Conservation (phyloP, 2,888 invertebrate genomes). For the Spodoptera exigua region DNA sequence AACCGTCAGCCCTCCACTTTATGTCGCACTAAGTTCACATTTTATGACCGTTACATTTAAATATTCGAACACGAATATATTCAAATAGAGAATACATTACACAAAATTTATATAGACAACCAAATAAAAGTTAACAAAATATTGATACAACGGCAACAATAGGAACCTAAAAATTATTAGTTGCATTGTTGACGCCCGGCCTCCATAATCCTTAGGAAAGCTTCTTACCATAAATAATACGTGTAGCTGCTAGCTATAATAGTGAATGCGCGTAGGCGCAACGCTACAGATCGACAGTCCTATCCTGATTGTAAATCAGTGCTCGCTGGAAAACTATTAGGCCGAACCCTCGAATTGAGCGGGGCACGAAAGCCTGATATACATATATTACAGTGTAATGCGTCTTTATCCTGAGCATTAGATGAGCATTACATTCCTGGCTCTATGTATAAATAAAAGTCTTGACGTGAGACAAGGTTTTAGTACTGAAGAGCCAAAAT, state of each 20-base stretch:
- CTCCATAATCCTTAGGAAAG: constrained; percentile 86
- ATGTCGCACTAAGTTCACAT: constrained; percentile 59
- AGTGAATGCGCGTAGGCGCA: constrained; percentile 83
- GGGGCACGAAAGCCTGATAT: constrained; percentile 51
- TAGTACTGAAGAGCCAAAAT: neutral
- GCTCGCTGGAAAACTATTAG: constrained; percentile 73
- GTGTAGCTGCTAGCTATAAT: constrained; percentile 86
- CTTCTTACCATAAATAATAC: constrained; percentile 89
- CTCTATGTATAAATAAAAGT: constrained; percentile 24
- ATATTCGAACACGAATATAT: constrained; percentile 59
- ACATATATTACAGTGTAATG: constrained; percentile 52
- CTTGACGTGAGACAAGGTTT: constrained; percentile 2
- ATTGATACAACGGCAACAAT: constrained; percentile 65
- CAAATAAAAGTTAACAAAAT: constrained; percentile 66
- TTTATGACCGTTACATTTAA: constrained; percentile 58
- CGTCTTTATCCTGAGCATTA: constrained; percentile 48
- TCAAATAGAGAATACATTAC: constrained; percentile 47
- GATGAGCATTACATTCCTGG: constrained; percentile 41
- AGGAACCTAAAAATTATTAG: constrained; percentile 70
- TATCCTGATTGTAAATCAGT: constrained; percentile 88
- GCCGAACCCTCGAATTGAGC: constrained; percentile 62
- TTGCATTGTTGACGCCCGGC: constrained; percentile 85
- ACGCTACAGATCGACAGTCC: constrained; percentile 83
- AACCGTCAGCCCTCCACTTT: constrained; percentile 59
- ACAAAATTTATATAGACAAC: constrained; percentile 60